Base-by-base conservation (phyloP, 1,140 invertebrate species). In the Eubasilissa regina region DNA sequence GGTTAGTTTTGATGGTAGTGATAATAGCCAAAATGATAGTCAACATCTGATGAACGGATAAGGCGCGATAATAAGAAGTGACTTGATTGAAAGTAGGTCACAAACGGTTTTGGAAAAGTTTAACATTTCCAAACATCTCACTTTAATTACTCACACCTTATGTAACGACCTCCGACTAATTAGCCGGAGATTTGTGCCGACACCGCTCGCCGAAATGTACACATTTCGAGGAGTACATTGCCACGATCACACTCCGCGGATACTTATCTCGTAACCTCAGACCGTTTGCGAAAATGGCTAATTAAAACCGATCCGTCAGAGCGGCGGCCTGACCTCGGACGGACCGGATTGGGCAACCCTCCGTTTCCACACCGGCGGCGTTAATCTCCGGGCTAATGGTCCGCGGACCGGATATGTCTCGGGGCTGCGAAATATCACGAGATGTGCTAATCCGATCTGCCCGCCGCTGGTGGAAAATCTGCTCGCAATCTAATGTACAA, bases 311-410 rank as follows among this genome's bases (percentile, higher is more conserved):
- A 19, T 19, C 55, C 0, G 55, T 11, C 1, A 58, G 55, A 58
- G 17, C 55, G 55, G 21, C 21, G 53, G 53, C 19, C n/a, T 58
- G 55, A 58, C 55, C 55, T 58, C 55, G 55, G 17, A 15, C 15
- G 55, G 55, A 58, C 17, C 15, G 8, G 55, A 58, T 58, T 58
- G 55, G 25, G 55, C 55, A 58, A 58, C 17, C 55, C 21, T 15
- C 11, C 17, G 17, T 58, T 58, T 58, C 55, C 10, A 10, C 13
- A 58, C 55, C 17, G 17, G 15, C 8, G n/a, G 55, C 21, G 55
- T 58, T 58, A 58, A 58, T 58, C 55, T 19, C 9, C 55, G 17
- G 55, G 55, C 55, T 58, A 58, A 58, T 58, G 55, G 55, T 58
- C 55, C 55, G 15, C 55, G 13, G 55, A 58, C 4, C 55, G 55